phyloP scores from a whole-genome alignment of 2,113 vertebrate genomes.

The Calonectris borealis region DNA sequence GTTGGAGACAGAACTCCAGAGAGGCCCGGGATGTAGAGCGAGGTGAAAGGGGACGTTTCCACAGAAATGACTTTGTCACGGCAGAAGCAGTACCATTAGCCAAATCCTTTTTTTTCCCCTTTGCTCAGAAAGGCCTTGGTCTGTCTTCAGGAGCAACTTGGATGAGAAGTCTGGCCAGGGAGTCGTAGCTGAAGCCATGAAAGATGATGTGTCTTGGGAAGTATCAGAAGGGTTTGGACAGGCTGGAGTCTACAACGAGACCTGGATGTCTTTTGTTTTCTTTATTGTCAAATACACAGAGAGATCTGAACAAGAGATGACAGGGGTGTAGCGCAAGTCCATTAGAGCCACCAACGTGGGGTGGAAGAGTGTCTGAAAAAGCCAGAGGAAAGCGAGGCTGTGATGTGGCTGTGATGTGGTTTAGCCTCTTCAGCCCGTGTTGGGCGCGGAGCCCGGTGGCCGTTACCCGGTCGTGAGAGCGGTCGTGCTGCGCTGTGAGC shows the following conservation, averaged over 20 bases:
- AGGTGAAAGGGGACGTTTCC: background rate
- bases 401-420: background rate
- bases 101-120: background rate
- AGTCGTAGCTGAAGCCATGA: background rate
- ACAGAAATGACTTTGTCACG: background rate
- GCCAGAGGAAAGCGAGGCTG: background rate
- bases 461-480: rapidly evolving
- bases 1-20: background rate
- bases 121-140: background rate
- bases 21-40: background rate
- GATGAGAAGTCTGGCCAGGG: background rate
- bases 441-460: background rate
- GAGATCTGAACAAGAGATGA: background rate
- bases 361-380: background rate
- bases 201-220: background rate
- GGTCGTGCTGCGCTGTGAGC: too few relatives aligned
- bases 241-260: background rate
- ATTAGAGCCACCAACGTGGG: background rate
- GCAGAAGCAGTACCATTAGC: background rate
- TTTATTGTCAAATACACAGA: background rate
- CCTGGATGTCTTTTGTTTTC: background rate
- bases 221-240: background rate
- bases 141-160: background rate
- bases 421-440: too few relatives aligned
- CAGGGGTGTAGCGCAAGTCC: background rate